Evolutionary conservation across 2,888 invertebrate genomes (phyloP).

Genomic region (Sarcophaga subvicina): DNA sequence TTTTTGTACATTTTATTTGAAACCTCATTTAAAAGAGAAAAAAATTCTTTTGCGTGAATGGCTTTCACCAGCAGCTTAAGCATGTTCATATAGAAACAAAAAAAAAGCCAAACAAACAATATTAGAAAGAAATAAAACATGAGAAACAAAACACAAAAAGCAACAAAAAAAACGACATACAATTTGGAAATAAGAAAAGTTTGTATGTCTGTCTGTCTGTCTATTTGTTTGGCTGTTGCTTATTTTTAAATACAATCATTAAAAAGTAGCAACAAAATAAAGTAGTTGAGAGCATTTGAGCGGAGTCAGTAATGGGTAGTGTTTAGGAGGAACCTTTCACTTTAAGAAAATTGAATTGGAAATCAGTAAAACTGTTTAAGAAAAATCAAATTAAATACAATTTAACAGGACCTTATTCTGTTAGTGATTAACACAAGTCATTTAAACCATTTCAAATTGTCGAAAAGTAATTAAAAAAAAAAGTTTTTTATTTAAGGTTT

Average conservation of each 20-base stretch:
- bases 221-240: not conserved
- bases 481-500: too few species aligned
- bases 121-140: constrained; percentile 15
- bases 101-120: constrained; percentile 15
- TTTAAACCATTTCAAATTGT: too few species aligned
- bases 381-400: constrained; percentile 46
- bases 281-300: not conserved
- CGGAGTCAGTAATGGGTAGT: not conserved
- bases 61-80: constrained; percentile 65
- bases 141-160: not conserved
- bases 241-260: constrained; percentile 49
- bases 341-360: not conserved
- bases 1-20: constrained; percentile 11
- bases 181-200: constrained; percentile 63
- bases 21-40: constrained; percentile 63
- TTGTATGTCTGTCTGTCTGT: constrained; percentile 12
- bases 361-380: not conserved
- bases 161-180: constrained; percentile 49
- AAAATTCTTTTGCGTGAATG: constrained; percentile 67
- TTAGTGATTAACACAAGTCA: too few species aligned
- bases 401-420: not conserved
- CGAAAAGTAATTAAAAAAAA: too few species aligned
- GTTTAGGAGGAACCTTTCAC: constrained; percentile 60
- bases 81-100: constrained; percentile 58
- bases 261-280: constrained; percentile 46